Evolutionary conservation across 2,113 vertebrate species (phyloP), one percentile per base, ranked within the genome.

Genomic region (Regulus satrapa): DNA sequence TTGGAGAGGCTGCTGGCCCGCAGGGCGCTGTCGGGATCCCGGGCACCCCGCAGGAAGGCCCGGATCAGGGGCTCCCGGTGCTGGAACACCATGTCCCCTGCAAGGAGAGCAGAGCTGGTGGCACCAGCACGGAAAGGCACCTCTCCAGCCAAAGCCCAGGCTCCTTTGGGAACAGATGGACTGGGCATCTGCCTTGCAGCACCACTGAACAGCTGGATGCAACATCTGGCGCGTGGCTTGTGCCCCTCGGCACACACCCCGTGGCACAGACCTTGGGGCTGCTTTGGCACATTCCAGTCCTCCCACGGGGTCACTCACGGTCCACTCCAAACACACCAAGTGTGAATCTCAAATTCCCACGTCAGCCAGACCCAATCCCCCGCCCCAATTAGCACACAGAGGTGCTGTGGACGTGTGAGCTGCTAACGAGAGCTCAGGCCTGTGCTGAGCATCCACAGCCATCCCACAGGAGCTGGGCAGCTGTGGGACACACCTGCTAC

Each of bases 1-100:
- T 99, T 99, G 87, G 99, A 99, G 84, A 99, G 98, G 94, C 99
- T 99, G 98, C 99, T 99, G 94, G 99, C 98, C 32, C 99, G 92
- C 58, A 99, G 96, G 1, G 92, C 64, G 14, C 93, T 55, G 67
- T 99, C 99, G 0, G 97, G 85, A 26, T 99, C 99, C 72, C 97
- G 98, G 1, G 97, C 97, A 3, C 99, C 99, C 45, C 89, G 98
- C 94, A 99, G 97, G 90, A 99, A 99, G 24, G 98, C 98, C 3
- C 96, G 97, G 19, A 99, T 76, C 96, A 99, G 96, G 10, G 97
- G 97, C 38, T 98, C 98, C 76, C 98, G 98, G 31, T 99, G 98
- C 90, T 98, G 98, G n/a, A 98, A 97, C 19, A 98, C 98, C 97
- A 99, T 97, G 45, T 99, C 99, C 59, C 99, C 99, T 99, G 93